phyloP scores from a whole-genome alignment of 2,797 vertebrate genomes.

The Sciurus carolinensis region DNA sequence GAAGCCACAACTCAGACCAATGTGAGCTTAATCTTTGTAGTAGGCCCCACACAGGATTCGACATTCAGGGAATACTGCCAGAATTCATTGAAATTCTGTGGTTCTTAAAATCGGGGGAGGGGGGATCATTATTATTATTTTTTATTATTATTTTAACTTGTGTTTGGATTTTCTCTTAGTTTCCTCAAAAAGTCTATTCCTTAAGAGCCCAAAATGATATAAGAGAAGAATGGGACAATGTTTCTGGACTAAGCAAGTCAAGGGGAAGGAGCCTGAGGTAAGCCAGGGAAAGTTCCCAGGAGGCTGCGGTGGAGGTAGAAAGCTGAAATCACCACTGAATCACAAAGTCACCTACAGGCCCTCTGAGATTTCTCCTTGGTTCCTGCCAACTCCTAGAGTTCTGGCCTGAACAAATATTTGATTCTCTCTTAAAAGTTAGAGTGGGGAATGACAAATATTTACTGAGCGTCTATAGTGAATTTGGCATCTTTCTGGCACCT shows the following conservation, averaged over 20 bases:
- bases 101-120: not conserved
- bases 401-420: not conserved
- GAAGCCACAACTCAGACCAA: not conserved
- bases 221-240: not conserved
- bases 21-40: not conserved
- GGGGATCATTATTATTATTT: not conserved
- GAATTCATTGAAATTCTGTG: conserved; percentile 14
- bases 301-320: not conserved
- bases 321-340: not conserved
- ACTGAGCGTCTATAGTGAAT: not conserved
- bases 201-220: not conserved
- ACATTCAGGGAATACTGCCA: not conserved
- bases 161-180: conserved; percentile 1
- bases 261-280: not conserved
- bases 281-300: not conserved
- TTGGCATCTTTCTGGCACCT: not conserved
- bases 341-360: not conserved
- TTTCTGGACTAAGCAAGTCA: not conserved
- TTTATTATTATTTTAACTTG: not conserved
- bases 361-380: not conserved
- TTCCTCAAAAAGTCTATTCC: conserved; percentile 5
- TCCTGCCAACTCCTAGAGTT: not conserved
- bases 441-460: not conserved
- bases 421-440: not conserved
- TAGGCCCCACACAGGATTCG: not conserved